Percentiles rank a stretch among this genome's conserved stretches.
Conservation (phyloP, 1,140 invertebrate genomes). For the Plectrocnemia conspersa region DNA sequence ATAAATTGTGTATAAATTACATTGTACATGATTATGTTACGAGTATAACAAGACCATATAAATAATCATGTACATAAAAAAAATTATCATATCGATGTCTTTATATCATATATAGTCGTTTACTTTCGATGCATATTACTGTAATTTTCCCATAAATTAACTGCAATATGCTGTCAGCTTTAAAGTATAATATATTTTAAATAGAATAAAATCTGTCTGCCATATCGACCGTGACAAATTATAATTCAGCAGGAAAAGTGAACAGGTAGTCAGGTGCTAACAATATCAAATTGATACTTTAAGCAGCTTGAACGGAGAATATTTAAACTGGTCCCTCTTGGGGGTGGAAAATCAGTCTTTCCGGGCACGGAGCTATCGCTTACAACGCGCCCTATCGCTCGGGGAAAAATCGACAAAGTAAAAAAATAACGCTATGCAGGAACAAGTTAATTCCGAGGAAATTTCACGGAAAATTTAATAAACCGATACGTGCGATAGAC, state of each 20-base stretch:
- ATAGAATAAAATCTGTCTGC: too few species aligned
- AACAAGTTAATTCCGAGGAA: constrained; percentile 24
- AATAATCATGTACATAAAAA: too few species aligned
- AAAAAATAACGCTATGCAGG: constrained; percentile 19
- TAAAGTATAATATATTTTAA: too few species aligned
- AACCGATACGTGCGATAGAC: constrained; percentile 26
- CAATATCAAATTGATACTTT: constrained; percentile 33
- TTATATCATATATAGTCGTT: too few species aligned
- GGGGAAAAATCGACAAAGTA: constrained; percentile 11
- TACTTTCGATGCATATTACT: too few species aligned
- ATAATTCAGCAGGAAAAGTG: too few species aligned
- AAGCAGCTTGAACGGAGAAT: constrained; percentile 24
- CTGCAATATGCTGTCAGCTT: too few species aligned
- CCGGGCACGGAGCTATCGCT: constrained; percentile 26
- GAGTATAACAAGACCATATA: too few species aligned
- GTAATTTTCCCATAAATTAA: too few species aligned
- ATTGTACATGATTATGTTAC: too few species aligned
- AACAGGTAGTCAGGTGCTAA: constrained; percentile 23
- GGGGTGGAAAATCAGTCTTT: constrained; percentile 20
- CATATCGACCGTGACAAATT: too few species aligned
- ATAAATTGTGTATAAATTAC: background rate
- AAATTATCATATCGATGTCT: too few species aligned
- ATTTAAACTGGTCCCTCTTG: constrained; percentile 22
- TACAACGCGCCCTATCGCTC: constrained; percentile 16
- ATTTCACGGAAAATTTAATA: constrained; percentile 27